Percentiles rank a stretch among this genome's conserved stretches.
phyloP scores from a whole-genome alignment of 2,888 invertebrate species.

The Clusia tigrina region DNA sequence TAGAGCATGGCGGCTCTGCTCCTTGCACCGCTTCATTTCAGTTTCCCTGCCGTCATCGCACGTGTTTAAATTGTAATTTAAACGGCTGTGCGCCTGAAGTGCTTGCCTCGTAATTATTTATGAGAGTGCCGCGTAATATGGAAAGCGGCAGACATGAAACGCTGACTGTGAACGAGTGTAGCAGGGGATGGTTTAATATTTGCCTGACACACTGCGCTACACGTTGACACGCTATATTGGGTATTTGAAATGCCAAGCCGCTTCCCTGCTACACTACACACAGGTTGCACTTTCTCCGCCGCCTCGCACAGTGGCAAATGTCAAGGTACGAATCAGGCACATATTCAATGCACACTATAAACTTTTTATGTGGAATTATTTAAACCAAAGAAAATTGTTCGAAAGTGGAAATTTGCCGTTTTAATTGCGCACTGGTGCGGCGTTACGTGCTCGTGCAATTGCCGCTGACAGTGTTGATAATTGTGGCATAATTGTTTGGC shows the following conservation, averaged over 20 bases:
- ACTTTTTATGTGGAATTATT: neutral
- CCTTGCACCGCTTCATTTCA: too few species aligned
- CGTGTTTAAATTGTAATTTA: constrained; percentile 4
- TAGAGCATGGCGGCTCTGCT: too few species aligned
- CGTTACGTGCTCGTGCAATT: constrained; percentile 38
- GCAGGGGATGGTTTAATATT: neutral
- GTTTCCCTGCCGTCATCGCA: too few species aligned
- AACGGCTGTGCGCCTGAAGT: constrained; percentile 7
- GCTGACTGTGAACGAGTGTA: too few species aligned
- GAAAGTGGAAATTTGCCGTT: neutral
- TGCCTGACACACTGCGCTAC: neutral
- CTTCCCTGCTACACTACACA: too few species aligned
- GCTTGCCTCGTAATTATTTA: constrained; percentile 8
- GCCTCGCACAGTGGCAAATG: neutral
- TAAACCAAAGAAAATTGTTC: neutral
- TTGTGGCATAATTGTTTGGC: constrained; percentile 53
- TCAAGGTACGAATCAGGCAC: neutral
- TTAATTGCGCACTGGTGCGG: neutral
- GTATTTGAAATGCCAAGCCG: neutral
- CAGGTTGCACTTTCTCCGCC: neutral
- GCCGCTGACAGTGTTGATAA: constrained; percentile 53
- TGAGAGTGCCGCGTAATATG: neutral
- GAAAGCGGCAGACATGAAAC: neutral
- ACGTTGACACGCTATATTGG: constrained; percentile 10
- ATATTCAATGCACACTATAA: neutral